These are phyloP conservation scores for Carapus acus DNA, from an alignment of 2,797 vertebrate genomes.

Conservation along the genomic window DNA sequence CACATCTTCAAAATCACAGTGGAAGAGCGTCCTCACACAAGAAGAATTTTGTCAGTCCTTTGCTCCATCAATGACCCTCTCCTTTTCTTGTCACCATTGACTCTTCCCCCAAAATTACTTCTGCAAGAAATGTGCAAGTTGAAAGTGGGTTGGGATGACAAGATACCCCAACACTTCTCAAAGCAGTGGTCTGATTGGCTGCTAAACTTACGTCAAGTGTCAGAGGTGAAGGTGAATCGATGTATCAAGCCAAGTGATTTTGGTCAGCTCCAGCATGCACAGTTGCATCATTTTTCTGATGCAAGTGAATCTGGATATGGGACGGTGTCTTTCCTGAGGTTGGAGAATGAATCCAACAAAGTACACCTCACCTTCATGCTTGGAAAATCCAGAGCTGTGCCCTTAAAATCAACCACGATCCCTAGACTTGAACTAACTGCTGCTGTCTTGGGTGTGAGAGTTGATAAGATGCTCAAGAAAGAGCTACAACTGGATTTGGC, in stretches of 20 bases:
- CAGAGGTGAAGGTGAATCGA: neutral
- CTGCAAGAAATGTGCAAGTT: neutral
- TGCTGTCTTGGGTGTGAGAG: too few species aligned
- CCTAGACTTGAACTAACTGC: too few species aligned
- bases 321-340: too few species aligned
- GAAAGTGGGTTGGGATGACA: neutral
- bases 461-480: neutral
- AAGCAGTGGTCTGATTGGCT: neutral
- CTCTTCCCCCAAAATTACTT: neutral
- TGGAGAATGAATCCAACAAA: too few species aligned
- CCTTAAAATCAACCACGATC: too few species aligned
- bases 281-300: too few species aligned
- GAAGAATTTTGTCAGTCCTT: conserved; percentile 12
- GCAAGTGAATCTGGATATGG: too few species aligned
- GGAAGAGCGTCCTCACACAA: conserved; percentile 4
- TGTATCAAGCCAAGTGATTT: neutral
- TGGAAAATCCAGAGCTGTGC: too few species aligned
- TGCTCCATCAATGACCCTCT: conserved; percentile 6
- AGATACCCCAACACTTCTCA: neutral
- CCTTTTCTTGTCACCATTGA: neutral
- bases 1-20: conserved; percentile 5
- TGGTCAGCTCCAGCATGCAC: too few species aligned
- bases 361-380: too few species aligned
- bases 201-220: neutral
- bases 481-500: neutral